Conservation (phyloP, 2,797 vertebrate genomes). For the Peromyscus eremicus region DNA sequence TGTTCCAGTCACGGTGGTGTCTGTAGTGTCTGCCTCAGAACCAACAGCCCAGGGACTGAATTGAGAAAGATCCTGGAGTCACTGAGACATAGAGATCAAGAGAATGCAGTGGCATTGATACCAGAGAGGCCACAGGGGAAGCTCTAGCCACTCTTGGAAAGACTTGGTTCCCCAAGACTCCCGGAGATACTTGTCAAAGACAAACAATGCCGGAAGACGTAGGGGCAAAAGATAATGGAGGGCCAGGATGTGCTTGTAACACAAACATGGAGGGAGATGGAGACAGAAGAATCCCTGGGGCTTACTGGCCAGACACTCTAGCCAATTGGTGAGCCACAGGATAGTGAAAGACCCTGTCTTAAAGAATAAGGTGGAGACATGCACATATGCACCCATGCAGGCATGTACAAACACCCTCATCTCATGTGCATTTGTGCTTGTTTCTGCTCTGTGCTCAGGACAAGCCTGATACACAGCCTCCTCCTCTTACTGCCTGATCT, state of each 20-base stretch:
- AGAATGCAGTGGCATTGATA: not conserved
- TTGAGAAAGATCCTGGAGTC: not conserved
- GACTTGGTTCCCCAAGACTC: no score
- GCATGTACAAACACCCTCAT: not conserved
- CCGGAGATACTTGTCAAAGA: not conserved
- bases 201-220: not conserved
- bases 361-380: not conserved
- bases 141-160: not conserved
- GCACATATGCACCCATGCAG: not conserved
- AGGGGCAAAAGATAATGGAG: not conserved
- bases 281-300: not conserved
- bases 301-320: not conserved
- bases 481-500: not conserved
- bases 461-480: not conserved
- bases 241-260: not conserved
- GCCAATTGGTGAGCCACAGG: not conserved
- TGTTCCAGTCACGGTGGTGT: not conserved
- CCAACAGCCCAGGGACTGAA: not conserved
- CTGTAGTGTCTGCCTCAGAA: not conserved
- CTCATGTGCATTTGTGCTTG: accelerated
- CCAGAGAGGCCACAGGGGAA: not conserved
- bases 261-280: not conserved
- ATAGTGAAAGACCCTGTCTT: not conserved
- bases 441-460: not conserved
- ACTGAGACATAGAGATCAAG: not conserved